A percentile compares a stretch with the other conserved stretches of the same genome.
Evolutionary conservation across 2,113 vertebrate species (phyloP).

Genomic region (Puffinus mauretanicus): DNA sequence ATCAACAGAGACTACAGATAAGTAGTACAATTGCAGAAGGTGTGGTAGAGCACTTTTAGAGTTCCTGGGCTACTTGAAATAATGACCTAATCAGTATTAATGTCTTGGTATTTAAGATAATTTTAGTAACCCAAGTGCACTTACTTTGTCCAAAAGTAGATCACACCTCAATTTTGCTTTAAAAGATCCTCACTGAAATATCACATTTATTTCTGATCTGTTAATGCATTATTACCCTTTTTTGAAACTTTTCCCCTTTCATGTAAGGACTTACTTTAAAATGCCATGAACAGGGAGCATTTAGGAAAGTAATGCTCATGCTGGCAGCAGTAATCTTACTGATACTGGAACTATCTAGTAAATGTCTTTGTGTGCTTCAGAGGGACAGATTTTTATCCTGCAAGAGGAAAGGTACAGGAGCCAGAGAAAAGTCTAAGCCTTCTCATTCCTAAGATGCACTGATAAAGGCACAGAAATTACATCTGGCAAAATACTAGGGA

Average conservation of each 20-base stretch:
- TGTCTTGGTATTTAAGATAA: not conserved
- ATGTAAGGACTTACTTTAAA: not conserved
- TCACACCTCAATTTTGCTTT: not conserved
- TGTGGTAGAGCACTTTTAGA: not conserved
- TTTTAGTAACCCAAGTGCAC: not conserved
- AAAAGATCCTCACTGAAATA: not conserved
- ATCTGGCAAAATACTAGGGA: not conserved
- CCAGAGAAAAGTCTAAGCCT: not conserved
- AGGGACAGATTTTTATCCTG: slow-evolving; percentile 1
- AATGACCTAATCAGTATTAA: not conserved
- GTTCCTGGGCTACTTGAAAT: not conserved
- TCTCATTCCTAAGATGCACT: not conserved
- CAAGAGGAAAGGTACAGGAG: not conserved
- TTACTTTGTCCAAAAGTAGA: not conserved
- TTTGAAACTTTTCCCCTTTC: not conserved
- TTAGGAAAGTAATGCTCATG: not conserved
- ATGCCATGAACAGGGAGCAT: not conserved
- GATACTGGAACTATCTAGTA: not conserved
- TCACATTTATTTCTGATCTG: not conserved
- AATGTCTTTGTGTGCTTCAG: not conserved
- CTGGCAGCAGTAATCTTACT: not conserved
- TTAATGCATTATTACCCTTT: not conserved
- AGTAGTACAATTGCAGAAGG: not conserved
- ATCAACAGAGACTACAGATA: not conserved
- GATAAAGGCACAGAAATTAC: not conserved